A percentile compares a stretch with the other conserved stretches of the same genome.
Evolutionary conservation across 2,113 vertebrate species (phyloP).

Genomic region (Cyprinus carpio): DNA sequence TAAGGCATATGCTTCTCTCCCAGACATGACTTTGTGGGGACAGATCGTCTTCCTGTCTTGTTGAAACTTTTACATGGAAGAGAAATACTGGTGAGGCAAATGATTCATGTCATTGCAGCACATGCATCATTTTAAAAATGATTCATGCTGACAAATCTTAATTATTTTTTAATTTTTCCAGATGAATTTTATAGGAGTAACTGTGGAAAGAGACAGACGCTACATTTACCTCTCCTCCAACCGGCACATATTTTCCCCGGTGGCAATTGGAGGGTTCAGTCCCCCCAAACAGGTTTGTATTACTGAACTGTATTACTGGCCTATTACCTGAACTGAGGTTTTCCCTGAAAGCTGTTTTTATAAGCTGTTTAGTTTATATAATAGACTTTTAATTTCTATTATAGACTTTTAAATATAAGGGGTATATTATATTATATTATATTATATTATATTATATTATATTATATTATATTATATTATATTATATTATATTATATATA

Average conservation of each 20-base stretch:
- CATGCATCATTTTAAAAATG: too few species aligned
- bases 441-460: too few species aligned
- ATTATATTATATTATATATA: too few species aligned
- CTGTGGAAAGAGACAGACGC: slow-evolving; percentile 70
- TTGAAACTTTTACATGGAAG: slow-evolving; percentile 88
- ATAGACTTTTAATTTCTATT: neutral
- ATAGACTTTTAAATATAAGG: neutral
- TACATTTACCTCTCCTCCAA: slow-evolving; percentile 82
- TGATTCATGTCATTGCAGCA: neutral
- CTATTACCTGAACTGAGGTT: too few species aligned
- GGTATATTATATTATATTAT: neutral
- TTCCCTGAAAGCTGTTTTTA: neutral
- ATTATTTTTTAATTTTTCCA: slow-evolving; percentile 54
- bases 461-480: too few species aligned
- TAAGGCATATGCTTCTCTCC: slow-evolving; percentile 45
- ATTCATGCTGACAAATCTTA: neutral
- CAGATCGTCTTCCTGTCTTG: slow-evolving; percentile 81
- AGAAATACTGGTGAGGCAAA: slow-evolving; percentile 87
- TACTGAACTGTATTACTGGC: too few species aligned
- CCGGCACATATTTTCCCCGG: slow-evolving; percentile 80
- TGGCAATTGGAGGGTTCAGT: slow-evolving; percentile 73
- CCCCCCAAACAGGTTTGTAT: slow-evolving; percentile 87
- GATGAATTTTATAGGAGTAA: slow-evolving; percentile 86
- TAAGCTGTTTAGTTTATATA: neutral
- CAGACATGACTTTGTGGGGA: slow-evolving; percentile 85